phyloP scores from a whole-genome alignment of 2,888 invertebrate species.

The Eupithecia vulgata region DNA sequence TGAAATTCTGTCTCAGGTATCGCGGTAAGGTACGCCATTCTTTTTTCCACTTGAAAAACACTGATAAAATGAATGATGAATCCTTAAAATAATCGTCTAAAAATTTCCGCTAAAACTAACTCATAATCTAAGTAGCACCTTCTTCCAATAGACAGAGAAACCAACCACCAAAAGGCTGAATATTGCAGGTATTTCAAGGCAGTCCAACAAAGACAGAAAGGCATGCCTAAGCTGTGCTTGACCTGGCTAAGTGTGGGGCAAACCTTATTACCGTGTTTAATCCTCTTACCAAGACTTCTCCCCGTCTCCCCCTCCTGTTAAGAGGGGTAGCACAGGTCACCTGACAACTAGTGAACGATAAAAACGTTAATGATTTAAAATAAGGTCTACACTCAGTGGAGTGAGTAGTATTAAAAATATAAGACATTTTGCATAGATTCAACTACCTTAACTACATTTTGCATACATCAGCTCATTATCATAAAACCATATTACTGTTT shows the following conservation, averaged over 20 bases:
- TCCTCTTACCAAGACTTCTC: slow-evolving; percentile 69
- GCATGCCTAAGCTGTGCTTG: slow-evolving; percentile 66
- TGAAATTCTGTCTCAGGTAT: too few relatives aligned
- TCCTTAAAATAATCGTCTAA: neutral
- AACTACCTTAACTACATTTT: too few relatives aligned
- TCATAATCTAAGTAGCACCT: neutral
- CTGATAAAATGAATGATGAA: too few relatives aligned
- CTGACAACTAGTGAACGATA: slow-evolving; percentile 10
- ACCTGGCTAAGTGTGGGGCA: slow-evolving; percentile 70
- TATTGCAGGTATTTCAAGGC: neutral
- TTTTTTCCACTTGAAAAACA: too few relatives aligned
- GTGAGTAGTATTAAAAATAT: neutral
- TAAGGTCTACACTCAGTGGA: neutral
- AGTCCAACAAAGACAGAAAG: slow-evolving; percentile 5
- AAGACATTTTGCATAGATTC: neutral
- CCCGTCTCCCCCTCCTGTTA: slow-evolving; percentile 21
- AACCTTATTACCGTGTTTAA: slow-evolving; percentile 76
- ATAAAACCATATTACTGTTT: too few relatives aligned
- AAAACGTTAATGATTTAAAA: neutral
- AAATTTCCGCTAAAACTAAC: neutral
- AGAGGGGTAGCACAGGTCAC: neutral
- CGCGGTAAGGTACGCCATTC: neutral
- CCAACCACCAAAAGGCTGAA: neutral
- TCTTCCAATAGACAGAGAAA: neutral
- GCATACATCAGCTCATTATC: too few relatives aligned